Evolutionary conservation across 2,888 invertebrate genomes (phyloP), one percentile per base, ranked within the genome.

Genomic region (Trissonchulus sp.): DNA sequence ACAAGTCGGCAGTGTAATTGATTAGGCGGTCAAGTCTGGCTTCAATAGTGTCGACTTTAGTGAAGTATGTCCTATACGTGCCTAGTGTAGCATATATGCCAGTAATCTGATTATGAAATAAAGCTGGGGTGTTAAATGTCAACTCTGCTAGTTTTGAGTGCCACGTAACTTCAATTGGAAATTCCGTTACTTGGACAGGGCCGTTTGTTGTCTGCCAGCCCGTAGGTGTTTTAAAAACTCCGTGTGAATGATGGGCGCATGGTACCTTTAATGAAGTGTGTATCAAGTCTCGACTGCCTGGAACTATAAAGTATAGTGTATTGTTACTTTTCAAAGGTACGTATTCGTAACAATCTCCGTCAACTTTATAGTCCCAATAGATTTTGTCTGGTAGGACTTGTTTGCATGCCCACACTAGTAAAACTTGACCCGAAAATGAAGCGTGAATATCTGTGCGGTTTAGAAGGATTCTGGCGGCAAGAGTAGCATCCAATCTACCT

Each of bases 371-470:
- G n/a, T n/a, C n/a, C n/a, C n/a, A n/a, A n/a, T n/a, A n/a, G n/a
- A n/a, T n/a, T n/a, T n/a, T n/a, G n/a, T n/a, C n/a, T n/a, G n/a
- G n/a, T n/a, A n/a, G n/a, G n/a, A n/a, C n/a, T n/a, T 62, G 2
- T 8, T 23, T 18, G 30, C 73, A 73, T 31, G 68, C 31, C 63
- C 63, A 63, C 3, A 73, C 35, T 65, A 73, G 31, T 3, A 73
- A 34, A 18, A 35, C 73, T 68, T 73, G 30, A 31, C 73, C 73
- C 2, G 73, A 63, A 28, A 73, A 63, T 23, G 73, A 15, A 23
- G 73, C 65, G 35, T 33, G 18, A 30, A 73, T 73, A 35, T 73
- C 65, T 2, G n/a, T 28, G 3, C 73, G 73, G 15, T 31, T 30
- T 3, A 72, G 60, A 8, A 60, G 31, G 8, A 35, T 48, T 62